A percentile compares a stretch with the other conserved stretches of the same genome.
Evolutionary conservation across 2,113 vertebrate species (phyloP).

Genomic region (Cichladusa arquata): DNA sequence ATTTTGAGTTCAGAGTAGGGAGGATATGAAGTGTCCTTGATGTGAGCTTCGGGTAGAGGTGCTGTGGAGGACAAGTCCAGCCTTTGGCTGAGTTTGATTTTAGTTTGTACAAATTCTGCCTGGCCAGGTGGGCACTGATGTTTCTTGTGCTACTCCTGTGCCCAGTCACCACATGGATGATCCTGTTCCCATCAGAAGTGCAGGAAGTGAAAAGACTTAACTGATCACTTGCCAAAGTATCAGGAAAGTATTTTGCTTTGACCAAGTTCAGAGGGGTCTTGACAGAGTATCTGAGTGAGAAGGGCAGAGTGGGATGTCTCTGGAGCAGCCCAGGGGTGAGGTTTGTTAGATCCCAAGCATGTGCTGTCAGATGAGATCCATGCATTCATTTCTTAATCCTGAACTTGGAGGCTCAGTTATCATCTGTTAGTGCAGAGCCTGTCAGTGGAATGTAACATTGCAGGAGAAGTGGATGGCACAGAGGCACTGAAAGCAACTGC

Average conservation of each 20-base stretch:
- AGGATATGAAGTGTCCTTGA: rapidly evolving
- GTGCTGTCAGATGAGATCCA: background rate
- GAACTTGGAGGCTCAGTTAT: background rate
- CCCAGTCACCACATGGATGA: background rate
- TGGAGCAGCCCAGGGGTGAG: background rate
- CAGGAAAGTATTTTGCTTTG: background rate
- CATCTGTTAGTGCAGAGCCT: background rate
- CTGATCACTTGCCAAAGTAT: background rate
- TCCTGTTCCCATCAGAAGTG: background rate
- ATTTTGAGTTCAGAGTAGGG: background rate
- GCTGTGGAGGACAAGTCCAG: background rate
- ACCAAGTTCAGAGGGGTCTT: background rate
- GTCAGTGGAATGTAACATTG: background rate
- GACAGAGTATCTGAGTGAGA: background rate
- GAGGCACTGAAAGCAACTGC: background rate
- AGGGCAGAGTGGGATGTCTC: background rate
- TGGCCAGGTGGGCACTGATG: background rate
- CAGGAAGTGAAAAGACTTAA: background rate
- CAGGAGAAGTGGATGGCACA: background rate
- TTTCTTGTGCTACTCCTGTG: background rate
- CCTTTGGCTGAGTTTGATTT: background rate
- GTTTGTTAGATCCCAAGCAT: background rate
- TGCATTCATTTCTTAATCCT: constrained; percentile 5
- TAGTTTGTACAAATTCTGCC: background rate
- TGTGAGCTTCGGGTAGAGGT: background rate